A percentile compares a stretch with the other conserved stretches of the same genome.
phyloP scores from a whole-genome alignment of 23 tunicate species.

The Trididemnum nubilum region DNA sequence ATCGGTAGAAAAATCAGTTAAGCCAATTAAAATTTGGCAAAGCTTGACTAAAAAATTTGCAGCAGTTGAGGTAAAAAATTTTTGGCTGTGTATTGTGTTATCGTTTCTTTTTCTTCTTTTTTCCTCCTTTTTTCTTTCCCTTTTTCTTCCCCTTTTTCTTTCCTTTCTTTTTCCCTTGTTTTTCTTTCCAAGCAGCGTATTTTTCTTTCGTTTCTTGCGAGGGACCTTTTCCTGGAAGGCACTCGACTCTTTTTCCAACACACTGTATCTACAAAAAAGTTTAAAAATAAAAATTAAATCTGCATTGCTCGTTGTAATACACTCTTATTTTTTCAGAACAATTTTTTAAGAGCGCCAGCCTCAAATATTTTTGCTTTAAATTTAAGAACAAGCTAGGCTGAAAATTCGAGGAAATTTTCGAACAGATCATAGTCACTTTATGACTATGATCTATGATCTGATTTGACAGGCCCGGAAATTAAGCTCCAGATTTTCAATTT shows the following conservation, averaged over 20 bases:
- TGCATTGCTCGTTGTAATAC: neutral
- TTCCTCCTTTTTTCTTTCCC: slow-evolving; percentile 33
- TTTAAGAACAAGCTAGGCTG: too few species aligned
- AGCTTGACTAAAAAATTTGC: neutral
- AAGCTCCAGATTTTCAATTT: too few species aligned
- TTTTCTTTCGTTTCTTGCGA: slow-evolving; percentile 77
- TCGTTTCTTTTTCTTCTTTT: slow-evolving; percentile 39
- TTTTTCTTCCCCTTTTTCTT: slow-evolving; percentile 1
- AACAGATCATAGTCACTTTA: too few species aligned
- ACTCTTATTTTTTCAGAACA: neutral
- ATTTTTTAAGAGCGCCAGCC: too few species aligned
- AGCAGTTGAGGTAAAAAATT: neutral
- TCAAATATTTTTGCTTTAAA: too few species aligned
- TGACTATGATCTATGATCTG: too few species aligned
- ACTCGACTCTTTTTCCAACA: slow-evolving; percentile 80
- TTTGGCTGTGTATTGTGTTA: neutral
- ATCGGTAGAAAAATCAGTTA: too few species aligned
- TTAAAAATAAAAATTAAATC: neutral
- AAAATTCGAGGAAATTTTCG: too few species aligned
- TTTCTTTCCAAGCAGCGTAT: slow-evolving; percentile 91
- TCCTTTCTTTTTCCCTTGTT: slow-evolving; percentile 71
- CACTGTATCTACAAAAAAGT: slow-evolving; percentile 45
- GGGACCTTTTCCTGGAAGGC: slow-evolving; percentile 85
- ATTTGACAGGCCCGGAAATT: too few species aligned
- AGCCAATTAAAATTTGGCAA: too few species aligned